A percentile compares a stretch with the other conserved stretches of the same genome.
Evolutionary conservation across 2,113 vertebrate genomes (phyloP).

Genomic region (Astur gentilis): DNA sequence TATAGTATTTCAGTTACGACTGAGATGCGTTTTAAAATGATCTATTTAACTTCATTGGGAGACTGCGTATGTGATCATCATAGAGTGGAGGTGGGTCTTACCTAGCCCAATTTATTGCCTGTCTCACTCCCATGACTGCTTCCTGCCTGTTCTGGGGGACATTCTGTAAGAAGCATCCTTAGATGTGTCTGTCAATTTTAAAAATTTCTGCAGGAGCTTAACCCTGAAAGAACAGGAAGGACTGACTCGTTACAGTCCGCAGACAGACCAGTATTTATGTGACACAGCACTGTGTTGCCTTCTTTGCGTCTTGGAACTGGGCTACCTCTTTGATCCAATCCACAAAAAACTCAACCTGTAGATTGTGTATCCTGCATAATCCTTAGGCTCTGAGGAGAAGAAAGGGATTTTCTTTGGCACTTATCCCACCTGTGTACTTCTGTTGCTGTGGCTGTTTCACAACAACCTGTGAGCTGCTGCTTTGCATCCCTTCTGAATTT

Average conservation of each 20-base stretch:
- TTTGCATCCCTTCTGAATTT: background rate
- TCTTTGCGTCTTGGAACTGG: background rate
- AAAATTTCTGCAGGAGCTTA: background rate
- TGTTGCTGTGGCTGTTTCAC: background rate
- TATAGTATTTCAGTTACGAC: background rate
- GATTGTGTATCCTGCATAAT: background rate
- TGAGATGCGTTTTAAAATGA: background rate
- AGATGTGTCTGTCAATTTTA: background rate
- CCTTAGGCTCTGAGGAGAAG: background rate
- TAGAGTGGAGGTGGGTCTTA: background rate
- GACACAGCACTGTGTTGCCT: background rate
- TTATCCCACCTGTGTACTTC: background rate
- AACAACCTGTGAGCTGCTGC: background rate
- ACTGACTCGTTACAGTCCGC: rapidly evolving
- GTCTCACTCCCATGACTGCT: background rate
- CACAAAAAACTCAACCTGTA: background rate
- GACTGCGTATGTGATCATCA: background rate
- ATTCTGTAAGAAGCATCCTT: background rate
- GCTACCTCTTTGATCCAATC: background rate
- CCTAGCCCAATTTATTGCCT: background rate
- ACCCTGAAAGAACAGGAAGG: background rate
- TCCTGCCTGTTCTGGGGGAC: background rate
- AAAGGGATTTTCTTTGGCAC: background rate
- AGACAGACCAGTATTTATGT: background rate
- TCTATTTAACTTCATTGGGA: background rate